Conservation (phyloP, 2,888 invertebrate species). For the Diachrysia chrysitis region DNA sequence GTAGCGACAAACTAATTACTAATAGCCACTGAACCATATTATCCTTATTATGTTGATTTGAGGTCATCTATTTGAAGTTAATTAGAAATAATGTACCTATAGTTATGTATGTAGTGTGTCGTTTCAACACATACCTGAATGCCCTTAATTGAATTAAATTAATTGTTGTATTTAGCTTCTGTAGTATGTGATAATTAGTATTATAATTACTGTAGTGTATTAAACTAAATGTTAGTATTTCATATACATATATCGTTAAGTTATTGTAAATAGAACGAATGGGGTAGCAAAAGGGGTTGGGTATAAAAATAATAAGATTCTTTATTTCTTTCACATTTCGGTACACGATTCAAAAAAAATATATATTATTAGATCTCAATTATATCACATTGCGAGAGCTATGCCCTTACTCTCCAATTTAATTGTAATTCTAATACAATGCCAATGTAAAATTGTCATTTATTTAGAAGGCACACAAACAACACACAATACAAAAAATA, state of each 20-base stretch:
- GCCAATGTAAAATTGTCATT: too few species aligned
- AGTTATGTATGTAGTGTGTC: background rate
- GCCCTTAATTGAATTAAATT: constrained; percentile 5
- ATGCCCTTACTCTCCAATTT: too few species aligned
- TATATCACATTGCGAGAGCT: too few species aligned
- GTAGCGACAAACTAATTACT: background rate
- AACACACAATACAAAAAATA: too few species aligned
- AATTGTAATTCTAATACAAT: too few species aligned
- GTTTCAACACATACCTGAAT: background rate
- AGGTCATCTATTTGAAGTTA: background rate
- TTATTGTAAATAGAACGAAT: background rate
- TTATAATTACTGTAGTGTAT: background rate
- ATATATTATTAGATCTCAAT: too few species aligned
- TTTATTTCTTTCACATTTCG: too few species aligned
- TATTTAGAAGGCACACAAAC: too few species aligned
- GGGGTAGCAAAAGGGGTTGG: too few species aligned
- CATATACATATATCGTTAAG: background rate
- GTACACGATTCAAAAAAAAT: too few species aligned
- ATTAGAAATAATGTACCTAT: background rate
- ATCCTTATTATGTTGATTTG: background rate
- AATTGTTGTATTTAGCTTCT: background rate
- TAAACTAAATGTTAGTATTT: background rate
- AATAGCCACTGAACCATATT: background rate
- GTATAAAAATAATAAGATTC: too few species aligned
- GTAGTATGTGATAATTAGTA: background rate